Base-by-base conservation (phyloP, 2,888 invertebrate species). In the Lysandra coridon region DNA sequence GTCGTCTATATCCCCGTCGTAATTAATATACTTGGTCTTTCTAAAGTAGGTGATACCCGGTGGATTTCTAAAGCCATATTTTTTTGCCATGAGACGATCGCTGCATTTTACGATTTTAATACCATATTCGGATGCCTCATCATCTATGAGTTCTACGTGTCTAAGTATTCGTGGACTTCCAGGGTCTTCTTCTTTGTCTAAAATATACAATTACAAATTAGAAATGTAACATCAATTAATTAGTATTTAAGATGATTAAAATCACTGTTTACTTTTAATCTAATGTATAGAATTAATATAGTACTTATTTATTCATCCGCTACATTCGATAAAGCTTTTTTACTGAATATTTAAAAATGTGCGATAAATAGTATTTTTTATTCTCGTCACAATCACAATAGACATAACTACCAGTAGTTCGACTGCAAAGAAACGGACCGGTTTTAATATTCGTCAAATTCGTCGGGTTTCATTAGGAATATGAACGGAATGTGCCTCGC, bases 11-110 rank as follows among this genome's bases (percentile, higher is more conserved):
- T 98, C 98, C 17, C 98, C 98, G 85, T 98, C 98, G 86, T 98
- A 98, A 87, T 98, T 98, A 23, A 98, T 98, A 82, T 96, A 96
- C 92, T 98, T 98, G 33, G 95, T 97, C 91, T 98, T 98, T 79
- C 98, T 96, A 93, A 98, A 98, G 88, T 98, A 98, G 0, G 98
- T 98, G 7, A 98, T 96, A 6, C 98, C 98, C 0, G 98, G 98
- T 37, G 98, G 98, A 88, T 98, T 97, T 81, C 98, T 95, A 86
- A 96, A 98, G 0, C 98, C 98, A 88, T 98, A 98, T 87, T 98
- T 98, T 89, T 98, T 98, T 1, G 98, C 98, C 98, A 98, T 98
- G 57, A 98, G 91, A 30, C 97, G 95, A 90, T 98, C 98, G 85
- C 96, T 96, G 95, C 97, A 97, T 92, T 98, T 98, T 0, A 98